Evolutionary conservation across 2,113 vertebrate genomes (phyloP).

Genomic region (Empidonax alnorum): DNA sequence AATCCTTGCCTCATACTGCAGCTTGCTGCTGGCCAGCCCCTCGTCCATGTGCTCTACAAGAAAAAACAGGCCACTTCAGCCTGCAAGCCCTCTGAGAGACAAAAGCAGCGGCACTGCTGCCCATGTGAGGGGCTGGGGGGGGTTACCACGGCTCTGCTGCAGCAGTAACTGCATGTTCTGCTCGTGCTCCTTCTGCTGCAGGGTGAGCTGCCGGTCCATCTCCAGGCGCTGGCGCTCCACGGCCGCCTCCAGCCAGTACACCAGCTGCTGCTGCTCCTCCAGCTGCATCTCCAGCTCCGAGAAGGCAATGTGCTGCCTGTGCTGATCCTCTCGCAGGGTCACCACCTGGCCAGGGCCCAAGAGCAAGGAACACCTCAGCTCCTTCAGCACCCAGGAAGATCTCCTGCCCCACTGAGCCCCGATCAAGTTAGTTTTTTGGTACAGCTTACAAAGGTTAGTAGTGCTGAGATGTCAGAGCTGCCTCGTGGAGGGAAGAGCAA

Average conservation of each 20-base stretch:
- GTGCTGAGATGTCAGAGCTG: not conserved
- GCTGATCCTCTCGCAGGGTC: conserved; percentile 93
- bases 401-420: not conserved
- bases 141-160: conserved; percentile 88
- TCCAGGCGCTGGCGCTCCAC: conserved; percentile 91
- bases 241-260: conserved; percentile 89
- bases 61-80: not conserved
- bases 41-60: conserved; percentile 89
- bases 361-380: not conserved
- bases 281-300: conserved; percentile 93
- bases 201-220: conserved; percentile 91
- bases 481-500: not conserved
- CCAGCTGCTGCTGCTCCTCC: conserved; percentile 90
- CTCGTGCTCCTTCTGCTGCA: conserved; percentile 95
- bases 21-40: conserved; percentile 86
- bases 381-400: not conserved
- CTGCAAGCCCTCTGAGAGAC: not conserved
- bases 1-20: conserved; percentile 90
- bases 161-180: conserved; percentile 89
- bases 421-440: not conserved
- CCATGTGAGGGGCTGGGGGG: rapidly evolving
- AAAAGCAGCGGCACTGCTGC: not conserved
- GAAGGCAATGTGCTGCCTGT: conserved; percentile 88
- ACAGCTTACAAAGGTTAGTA: not conserved
- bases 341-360: conserved; percentile 84